Base-by-base conservation (phyloP, 2,113 vertebrate species). In the Hypanus sabinus region DNA sequence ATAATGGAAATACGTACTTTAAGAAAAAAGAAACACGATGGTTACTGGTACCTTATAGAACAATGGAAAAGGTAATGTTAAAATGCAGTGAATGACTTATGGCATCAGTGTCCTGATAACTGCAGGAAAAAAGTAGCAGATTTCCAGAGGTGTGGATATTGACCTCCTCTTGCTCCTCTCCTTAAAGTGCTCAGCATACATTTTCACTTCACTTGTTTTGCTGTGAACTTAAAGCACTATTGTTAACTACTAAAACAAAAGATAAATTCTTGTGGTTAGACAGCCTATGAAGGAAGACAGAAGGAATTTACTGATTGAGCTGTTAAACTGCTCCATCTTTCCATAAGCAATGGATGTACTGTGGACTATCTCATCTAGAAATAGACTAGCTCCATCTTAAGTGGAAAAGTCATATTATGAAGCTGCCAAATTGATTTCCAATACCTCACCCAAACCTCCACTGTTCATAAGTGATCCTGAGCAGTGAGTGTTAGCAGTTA, bases 241-340 rank as follows among this genome's bases (percentile, higher is more conserved):
- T 65, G 88, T 91, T 70, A 91, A 70, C 22, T 20, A 36, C 65
- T 18, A 12, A 57, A 85, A 68, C n/a, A 71, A 38, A 36, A 71
- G 90, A 73, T 24, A 38, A 70, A 93, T 73, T 93, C 90, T 46
- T 93, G 68, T 93, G 90, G 90, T 93, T 38, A 55, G 68, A 46
- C 33, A 93, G 68, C 68, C 68, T 93, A 46, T 73, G 65, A 93
- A 93, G 71, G 27, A 93, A 46, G 36, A 7, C 30, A 10, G 60
- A 7, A 73, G 36, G 36, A 73, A 93, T 93, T 36, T 73, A 93
- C 33, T 46, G 36, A 93, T 46, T 71, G 68, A 20, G 65, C 20
- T 70, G n/a, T 20, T 46, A 93, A 93, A 93, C 10, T 22, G 8
- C 68, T 46, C 68, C 36, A 38, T 55, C 36, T 73, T 93, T 33